These are phyloP conservation scores for Drosophila bocqueti DNA, from an alignment of 1,140 invertebrate species.

Conservation along the genomic window DNA sequence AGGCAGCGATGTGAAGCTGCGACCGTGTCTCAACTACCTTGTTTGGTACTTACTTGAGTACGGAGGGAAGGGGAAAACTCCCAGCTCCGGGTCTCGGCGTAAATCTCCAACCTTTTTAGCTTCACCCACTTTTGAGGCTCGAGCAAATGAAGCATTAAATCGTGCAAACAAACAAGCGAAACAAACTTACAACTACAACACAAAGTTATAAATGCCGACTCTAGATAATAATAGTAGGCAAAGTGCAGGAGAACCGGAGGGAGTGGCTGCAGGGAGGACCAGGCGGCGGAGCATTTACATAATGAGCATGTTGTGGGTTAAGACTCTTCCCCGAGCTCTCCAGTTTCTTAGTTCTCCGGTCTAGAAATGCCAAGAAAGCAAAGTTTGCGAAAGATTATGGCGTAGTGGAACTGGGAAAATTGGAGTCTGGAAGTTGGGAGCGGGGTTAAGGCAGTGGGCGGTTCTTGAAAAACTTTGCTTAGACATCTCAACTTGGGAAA, in stretches of 20 bases:
- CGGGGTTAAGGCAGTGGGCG: constrained; percentile 22
- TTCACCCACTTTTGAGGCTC: constrained; percentile 48
- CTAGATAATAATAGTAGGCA: constrained; percentile 47
- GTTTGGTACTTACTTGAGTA: constrained; percentile 39
- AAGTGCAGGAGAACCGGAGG: constrained; percentile 10
- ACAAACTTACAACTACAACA: constrained; percentile 45
- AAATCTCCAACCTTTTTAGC: constrained; percentile 36
- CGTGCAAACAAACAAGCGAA: constrained; percentile 60
- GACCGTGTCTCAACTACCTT: constrained; percentile 34
- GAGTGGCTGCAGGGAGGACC: constrained; percentile 18
- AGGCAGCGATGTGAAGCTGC: constrained; percentile 29
- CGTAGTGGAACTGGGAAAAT: background rate
- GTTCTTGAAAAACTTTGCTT: constrained; percentile 38
- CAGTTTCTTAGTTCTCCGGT: background rate
- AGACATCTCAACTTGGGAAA: constrained; percentile 32
- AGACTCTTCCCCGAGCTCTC: constrained; percentile 22
- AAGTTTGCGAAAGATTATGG: constrained; percentile 39
- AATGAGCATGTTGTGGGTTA: constrained; percentile 59
- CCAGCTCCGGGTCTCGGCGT: constrained; percentile 1
- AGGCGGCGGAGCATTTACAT: constrained; percentile 50
- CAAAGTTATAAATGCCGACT: constrained; percentile 61
- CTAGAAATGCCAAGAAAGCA: constrained; percentile 46
- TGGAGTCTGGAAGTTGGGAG: background rate
- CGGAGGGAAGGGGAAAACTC: constrained; percentile 6
- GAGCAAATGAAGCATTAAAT: constrained; percentile 63